These are phyloP conservation scores for Myotis planiceps DNA, from an alignment of 2,797 vertebrate species.

Conservation along the genomic window DNA sequence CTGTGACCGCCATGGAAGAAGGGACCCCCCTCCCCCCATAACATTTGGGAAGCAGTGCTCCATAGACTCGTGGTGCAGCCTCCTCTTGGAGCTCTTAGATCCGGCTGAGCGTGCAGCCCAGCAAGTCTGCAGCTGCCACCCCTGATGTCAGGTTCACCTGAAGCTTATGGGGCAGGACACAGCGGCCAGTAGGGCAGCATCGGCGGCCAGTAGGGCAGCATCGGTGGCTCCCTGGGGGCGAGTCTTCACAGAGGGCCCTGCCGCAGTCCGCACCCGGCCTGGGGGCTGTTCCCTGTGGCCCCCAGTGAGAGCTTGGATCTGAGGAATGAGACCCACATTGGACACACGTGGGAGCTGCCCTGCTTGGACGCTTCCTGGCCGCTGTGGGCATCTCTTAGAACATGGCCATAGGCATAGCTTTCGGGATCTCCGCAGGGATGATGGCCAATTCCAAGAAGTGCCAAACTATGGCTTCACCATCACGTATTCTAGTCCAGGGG, in stretches of 20 bases:
- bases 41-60: neutral
- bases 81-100: neutral
- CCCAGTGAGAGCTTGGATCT: neutral
- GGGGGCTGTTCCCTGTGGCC: neutral
- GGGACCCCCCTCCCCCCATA: neutral
- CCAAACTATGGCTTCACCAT: neutral
- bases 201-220: neutral
- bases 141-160: neutral
- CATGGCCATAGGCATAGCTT: neutral
- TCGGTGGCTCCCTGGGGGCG: neutral
- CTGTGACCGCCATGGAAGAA: neutral
- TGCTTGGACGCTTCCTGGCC: neutral
- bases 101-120: neutral
- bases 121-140: neutral
- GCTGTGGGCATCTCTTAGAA: neutral
- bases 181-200: neutral
- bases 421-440: neutral
- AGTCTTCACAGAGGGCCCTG: neutral
- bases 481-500: neutral
- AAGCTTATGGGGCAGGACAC: neutral
- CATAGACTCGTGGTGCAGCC: neutral
- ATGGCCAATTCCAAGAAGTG: neutral
- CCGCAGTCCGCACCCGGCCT: accelerated
- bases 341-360: neutral
- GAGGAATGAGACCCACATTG: neutral